Evolutionary conservation across 2,888 invertebrate species (phyloP).

Genomic region (Drosophila testacea): DNA sequence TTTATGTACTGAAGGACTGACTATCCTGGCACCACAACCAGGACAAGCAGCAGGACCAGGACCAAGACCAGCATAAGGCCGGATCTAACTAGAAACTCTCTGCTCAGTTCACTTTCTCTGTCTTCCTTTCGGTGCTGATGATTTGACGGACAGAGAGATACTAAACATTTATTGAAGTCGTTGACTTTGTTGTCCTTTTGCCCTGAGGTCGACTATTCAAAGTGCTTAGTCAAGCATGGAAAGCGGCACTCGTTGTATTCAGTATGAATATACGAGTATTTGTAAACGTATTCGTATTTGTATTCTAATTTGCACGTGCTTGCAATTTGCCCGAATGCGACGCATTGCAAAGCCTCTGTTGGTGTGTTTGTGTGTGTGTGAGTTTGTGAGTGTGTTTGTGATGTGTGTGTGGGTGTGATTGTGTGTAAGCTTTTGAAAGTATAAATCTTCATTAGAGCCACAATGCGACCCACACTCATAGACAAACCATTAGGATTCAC

Average conservation of each 20-base stretch:
- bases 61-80: neutral
- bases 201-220: conserved; percentile 65
- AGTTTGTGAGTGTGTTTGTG: conserved; percentile 8
- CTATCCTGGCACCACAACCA: no score
- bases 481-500: conserved; percentile 23
- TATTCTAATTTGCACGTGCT: conserved; percentile 80
- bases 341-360: conserved; percentile 40
- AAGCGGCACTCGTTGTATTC: conserved; percentile 37
- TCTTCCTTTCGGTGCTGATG: neutral
- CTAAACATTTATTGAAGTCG: conserved; percentile 76
- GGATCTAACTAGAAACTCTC: conserved; percentile 1
- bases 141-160: conserved; percentile 50
- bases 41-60: neutral
- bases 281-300: conserved; percentile 34
- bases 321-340: conserved; percentile 67
- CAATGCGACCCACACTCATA: conserved; percentile 6
- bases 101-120: neutral
- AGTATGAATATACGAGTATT: conserved; percentile 4
- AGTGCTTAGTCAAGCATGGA: conserved; percentile 70
- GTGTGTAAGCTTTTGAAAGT: conserved; percentile 31
- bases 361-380: conserved; percentile 12
- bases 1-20: conserved; percentile 68
- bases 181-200: conserved; percentile 33
- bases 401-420: conserved; percentile 20
- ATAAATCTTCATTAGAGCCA: conserved; percentile 78